phyloP scores from a whole-genome alignment of 2,113 vertebrate genomes.

The Ochotona curzoniae region DNA sequence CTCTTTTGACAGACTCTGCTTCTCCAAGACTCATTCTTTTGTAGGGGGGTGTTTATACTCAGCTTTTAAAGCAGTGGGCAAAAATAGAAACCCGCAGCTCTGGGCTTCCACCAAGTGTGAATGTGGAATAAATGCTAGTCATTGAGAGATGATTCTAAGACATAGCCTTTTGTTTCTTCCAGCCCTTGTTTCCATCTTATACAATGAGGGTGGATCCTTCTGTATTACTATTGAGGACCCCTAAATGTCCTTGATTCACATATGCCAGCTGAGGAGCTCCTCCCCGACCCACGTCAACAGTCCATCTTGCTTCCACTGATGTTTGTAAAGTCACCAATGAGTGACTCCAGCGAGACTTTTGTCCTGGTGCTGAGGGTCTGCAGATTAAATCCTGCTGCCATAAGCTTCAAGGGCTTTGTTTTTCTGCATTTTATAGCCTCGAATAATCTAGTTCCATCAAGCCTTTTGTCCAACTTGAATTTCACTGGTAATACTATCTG shows the following conservation, averaged over 20 bases:
- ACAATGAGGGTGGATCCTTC: background rate
- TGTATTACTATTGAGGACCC: background rate
- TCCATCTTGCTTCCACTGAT: slow-evolving; percentile 39
- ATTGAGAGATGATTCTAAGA: background rate
- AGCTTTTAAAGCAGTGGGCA: background rate
- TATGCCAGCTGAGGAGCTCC: background rate
- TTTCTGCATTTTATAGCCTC: slow-evolving; percentile 46
- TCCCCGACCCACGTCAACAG: background rate
- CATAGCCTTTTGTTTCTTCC: background rate
- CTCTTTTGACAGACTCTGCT: background rate
- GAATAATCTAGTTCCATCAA: background rate
- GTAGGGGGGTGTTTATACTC: no score
- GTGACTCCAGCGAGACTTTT: background rate
- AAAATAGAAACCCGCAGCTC: background rate
- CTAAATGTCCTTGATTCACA: slow-evolving; percentile 3
- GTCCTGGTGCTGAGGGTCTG: background rate
- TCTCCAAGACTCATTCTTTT: background rate
- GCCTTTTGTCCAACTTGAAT: slow-evolving; percentile 39
- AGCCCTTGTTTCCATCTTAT: background rate
- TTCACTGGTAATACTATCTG: slow-evolving; percentile 41
- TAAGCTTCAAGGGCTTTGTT: slow-evolving; percentile 34
- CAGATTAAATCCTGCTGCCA: background rate
- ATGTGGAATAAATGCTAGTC: background rate
- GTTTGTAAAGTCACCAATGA: slow-evolving; percentile 3
- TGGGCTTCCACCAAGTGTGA: background rate